Percentiles rank a stretch among this genome's conserved stretches.
phyloP scores from a whole-genome alignment of 2,113 vertebrate species.

The Pipa parva region DNA sequence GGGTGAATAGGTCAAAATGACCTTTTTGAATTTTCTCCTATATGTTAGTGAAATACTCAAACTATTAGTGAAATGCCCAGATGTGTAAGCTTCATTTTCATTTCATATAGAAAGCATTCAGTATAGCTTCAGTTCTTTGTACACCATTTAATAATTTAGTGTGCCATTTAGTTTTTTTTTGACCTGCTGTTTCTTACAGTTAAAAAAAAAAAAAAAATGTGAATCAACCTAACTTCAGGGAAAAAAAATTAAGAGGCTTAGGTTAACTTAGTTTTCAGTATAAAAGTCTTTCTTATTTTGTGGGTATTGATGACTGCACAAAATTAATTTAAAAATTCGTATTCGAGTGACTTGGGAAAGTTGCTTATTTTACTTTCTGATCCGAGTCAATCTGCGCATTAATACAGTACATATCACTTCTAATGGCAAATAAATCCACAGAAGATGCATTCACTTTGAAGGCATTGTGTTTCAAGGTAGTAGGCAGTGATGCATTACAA shows the following conservation, averaged over 20 bases:
- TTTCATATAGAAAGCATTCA: too few species aligned
- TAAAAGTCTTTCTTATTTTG: neutral
- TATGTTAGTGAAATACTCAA: too few species aligned
- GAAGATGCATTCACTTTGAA: constrained; percentile 65
- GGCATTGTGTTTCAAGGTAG: constrained; percentile 58
- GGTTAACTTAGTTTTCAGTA: neutral
- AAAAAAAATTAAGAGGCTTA: neutral
- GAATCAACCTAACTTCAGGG: too few species aligned
- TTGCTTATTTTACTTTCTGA: constrained; percentile 54
- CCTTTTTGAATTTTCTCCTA: too few species aligned
- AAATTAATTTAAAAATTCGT: constrained; percentile 58
- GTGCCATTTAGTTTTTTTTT: too few species aligned
- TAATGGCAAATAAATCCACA: constrained; percentile 63
- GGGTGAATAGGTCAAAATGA: too few species aligned
- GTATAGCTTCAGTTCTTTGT: too few species aligned
- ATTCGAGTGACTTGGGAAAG: constrained; percentile 58
- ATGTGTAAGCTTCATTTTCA: too few species aligned
- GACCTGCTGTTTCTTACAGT: too few species aligned
- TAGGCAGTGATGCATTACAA: constrained; percentile 75
- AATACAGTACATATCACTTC: constrained; percentile 60
- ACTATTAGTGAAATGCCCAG: too few species aligned
- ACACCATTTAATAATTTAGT: too few species aligned
- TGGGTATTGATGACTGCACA: constrained; percentile 44
- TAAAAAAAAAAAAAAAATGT: too few species aligned
- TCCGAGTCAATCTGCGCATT: constrained; percentile 66